A percentile compares a stretch with the other conserved stretches of the same genome.
These are phyloP conservation scores for Nansenia antarctica DNA, from an alignment of 2,113 vertebrate species.

Conservation along the genomic window DNA sequence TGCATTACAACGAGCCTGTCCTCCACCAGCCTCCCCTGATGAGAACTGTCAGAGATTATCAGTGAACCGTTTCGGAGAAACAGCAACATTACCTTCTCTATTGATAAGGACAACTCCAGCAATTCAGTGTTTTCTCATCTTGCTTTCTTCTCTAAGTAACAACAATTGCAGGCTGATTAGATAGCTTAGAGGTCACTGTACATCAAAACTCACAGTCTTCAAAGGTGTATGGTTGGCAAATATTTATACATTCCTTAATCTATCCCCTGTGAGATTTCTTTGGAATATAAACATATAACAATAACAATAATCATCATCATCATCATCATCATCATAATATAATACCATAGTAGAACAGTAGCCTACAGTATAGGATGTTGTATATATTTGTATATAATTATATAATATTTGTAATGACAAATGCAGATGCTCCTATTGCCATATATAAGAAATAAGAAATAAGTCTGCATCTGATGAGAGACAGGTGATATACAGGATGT, in stretches of 20 bases:
- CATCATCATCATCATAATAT: background rate
- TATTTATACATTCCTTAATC: no score
- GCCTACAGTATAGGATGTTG: background rate
- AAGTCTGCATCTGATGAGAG: background rate
- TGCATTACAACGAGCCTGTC: no score
- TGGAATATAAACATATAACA: background rate
- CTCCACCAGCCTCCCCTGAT: no score
- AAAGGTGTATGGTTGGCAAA: no score
- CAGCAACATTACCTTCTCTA: background rate
- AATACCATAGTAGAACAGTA: background rate
- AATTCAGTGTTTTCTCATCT: no score
- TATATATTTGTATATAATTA: background rate
- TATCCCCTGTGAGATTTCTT: no score
- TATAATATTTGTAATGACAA: background rate
- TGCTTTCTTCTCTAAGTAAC: background rate
- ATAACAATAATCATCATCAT: no score
- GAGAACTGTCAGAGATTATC: background rate
- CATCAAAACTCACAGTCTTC: no score
- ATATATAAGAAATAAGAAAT: background rate
- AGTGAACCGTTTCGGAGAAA: background rate
- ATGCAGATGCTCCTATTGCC: background rate
- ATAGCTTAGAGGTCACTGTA: background rate
- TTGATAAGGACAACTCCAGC: background rate
- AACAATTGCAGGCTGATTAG: background rate
- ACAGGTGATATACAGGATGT: background rate